A percentile compares a stretch with the other conserved stretches of the same genome.
Conservation (phyloP, 2,113 vertebrate species). For the Barbus barbus region DNA sequence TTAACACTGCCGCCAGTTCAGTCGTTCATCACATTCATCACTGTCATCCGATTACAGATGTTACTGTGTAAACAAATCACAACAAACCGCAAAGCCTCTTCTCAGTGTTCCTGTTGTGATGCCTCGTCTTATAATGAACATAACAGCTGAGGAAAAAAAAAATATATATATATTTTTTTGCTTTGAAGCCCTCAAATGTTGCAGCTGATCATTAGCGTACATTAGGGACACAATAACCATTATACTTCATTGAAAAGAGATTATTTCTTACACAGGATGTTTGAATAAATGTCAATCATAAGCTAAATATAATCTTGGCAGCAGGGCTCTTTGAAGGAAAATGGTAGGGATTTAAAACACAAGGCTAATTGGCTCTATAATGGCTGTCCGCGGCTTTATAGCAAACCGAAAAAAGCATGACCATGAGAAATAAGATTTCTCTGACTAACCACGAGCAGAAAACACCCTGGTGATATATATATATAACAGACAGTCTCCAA, state of each 20-base stretch:
- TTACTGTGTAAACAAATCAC: constrained; percentile 42
- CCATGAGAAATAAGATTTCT: background rate
- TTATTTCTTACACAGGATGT: constrained; percentile 24
- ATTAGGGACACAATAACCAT: constrained; percentile 35
- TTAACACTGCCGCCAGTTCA: constrained; percentile 41
- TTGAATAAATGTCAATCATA: constrained; percentile 16
- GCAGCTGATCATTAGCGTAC: constrained; percentile 33
- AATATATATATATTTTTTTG: background rate
- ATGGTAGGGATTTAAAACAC: background rate
- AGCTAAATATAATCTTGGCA: constrained; percentile 22
- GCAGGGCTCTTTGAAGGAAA: background rate
- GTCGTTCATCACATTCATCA: constrained; percentile 41
- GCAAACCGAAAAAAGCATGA: background rate
- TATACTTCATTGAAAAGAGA: constrained; percentile 11
- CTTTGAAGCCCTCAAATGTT: constrained; percentile 26
- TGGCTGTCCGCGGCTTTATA: background rate
- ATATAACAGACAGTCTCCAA: background rate
- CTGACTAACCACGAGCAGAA: background rate
- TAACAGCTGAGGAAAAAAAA: background rate
- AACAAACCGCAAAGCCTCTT: constrained; percentile 2
- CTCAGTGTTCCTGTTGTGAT: background rate
- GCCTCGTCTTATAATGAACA: constrained; percentile 19
- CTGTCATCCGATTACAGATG: constrained; percentile 37
- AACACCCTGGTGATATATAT: background rate
- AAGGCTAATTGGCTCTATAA: background rate